phyloP scores from a whole-genome alignment of 2,797 vertebrate species.

The Valencia hispanica region DNA sequence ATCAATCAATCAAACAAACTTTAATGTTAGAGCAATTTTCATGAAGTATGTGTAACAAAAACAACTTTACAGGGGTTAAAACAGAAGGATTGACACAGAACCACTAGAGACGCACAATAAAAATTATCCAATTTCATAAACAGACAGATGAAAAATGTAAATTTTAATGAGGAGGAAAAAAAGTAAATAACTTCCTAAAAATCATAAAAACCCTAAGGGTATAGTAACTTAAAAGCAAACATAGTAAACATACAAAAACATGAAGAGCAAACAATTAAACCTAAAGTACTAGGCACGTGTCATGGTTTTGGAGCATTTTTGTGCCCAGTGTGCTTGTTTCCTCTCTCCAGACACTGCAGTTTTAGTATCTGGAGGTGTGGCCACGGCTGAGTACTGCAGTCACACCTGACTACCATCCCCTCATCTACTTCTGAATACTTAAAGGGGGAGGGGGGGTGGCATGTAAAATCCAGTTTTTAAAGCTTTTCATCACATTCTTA shows the following conservation, averaged over 20 bases:
- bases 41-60: not conserved
- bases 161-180: no score
- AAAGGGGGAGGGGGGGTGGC: no score
- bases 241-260: not conserved
- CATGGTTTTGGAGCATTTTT: not conserved
- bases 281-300: not conserved
- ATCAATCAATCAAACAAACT: not conserved
- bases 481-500: no score
- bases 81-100: not conserved
- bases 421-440: not conserved
- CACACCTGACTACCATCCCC: no score
- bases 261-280: not conserved
- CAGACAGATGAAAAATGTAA: no score
- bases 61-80: not conserved
- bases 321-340: not conserved
- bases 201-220: not conserved
- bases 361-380: no score
- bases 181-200: no score
- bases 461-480: no score
- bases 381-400: no score
- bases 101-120: not conserved
- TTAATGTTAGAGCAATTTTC: not conserved
- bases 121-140: not conserved
- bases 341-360: not conserved
- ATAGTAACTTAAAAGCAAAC: not conserved